A percentile compares a stretch with the other conserved stretches of the same genome.
These are phyloP conservation scores for Seira ritae DNA, from an alignment of 2,888 invertebrate genomes.

Conservation along the genomic window DNA sequence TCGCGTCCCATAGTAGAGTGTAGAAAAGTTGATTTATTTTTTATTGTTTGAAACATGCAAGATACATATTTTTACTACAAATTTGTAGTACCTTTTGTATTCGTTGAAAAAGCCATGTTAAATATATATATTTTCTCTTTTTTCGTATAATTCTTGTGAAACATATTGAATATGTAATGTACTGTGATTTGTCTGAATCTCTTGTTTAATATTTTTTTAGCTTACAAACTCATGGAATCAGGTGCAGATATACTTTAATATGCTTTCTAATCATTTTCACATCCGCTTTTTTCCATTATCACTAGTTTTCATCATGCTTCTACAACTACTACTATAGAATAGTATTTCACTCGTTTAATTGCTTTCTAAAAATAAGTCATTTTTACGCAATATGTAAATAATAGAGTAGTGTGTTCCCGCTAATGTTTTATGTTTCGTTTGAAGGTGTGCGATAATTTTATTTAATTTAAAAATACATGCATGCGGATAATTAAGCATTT, in stretches of 20 bases:
- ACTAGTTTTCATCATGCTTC: too few relatives aligned
- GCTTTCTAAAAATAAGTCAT: too few relatives aligned
- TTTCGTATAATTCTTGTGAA: not conserved
- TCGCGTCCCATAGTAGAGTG: too few relatives aligned
- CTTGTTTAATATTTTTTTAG: slow-evolving; percentile 51
- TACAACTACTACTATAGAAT: too few relatives aligned
- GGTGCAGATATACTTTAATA: slow-evolving; percentile 52
- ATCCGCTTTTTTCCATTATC: slow-evolving; percentile 8
- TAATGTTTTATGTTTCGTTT: too few relatives aligned
- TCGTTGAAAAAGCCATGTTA: too few relatives aligned
- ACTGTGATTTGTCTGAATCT: slow-evolving; percentile 48
- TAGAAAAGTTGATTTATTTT: not conserved
- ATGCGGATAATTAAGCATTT: too few relatives aligned
- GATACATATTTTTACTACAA: slow-evolving; percentile 4
- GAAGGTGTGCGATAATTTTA: too few relatives aligned
- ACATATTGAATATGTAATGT: slow-evolving; percentile 14
- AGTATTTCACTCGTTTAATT: too few relatives aligned
- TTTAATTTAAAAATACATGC: too few relatives aligned
- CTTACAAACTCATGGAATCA: slow-evolving; percentile 65
- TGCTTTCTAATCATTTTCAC: slow-evolving; percentile 15
- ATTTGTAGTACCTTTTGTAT: not conserved
- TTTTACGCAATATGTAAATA: too few relatives aligned
- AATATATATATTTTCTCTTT: not conserved
- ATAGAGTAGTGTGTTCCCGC: too few relatives aligned
- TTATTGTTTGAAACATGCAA: slow-evolving; percentile 36